Conservation (phyloP, 2,797 vertebrate species). For the Spea hammondii region DNA sequence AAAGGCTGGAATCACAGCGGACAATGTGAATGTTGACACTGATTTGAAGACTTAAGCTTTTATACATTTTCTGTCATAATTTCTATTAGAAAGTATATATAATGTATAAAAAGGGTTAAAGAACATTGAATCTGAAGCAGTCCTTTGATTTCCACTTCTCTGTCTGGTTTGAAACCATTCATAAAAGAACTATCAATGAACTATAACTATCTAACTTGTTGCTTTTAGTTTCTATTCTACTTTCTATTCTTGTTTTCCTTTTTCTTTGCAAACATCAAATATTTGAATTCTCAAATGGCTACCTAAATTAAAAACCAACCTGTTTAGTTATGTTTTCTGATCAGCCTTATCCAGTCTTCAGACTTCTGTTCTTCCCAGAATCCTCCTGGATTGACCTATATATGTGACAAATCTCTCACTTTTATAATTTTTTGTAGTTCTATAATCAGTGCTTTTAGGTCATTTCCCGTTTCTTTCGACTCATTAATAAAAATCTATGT, state of each 20-base stretch:
- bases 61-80: too few species aligned
- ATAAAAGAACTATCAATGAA: background rate
- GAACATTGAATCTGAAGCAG: too few species aligned
- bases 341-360: background rate
- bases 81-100: too few species aligned
- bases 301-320: constrained; percentile 29
- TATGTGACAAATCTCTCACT: background rate
- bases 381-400: constrained; percentile 21
- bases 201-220: background rate
- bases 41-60: too few species aligned
- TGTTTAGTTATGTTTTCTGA: constrained; percentile 15
- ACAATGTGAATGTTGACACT: too few species aligned
- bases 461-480: background rate
- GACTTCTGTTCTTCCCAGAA: constrained; percentile 40
- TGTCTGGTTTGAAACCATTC: background rate
- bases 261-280: background rate
- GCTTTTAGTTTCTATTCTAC: background rate
- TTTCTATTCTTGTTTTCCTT: background rate
- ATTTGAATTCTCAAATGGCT: background rate
- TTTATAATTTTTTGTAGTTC: background rate
- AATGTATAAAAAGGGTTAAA: too few species aligned
- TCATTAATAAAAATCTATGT: background rate
- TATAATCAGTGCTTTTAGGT: background rate
- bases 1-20: too few species aligned
- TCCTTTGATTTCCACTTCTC: too few species aligned